Conservation (phyloP, 2,113 vertebrate genomes). For the Phalacrocorax brasilianus region DNA sequence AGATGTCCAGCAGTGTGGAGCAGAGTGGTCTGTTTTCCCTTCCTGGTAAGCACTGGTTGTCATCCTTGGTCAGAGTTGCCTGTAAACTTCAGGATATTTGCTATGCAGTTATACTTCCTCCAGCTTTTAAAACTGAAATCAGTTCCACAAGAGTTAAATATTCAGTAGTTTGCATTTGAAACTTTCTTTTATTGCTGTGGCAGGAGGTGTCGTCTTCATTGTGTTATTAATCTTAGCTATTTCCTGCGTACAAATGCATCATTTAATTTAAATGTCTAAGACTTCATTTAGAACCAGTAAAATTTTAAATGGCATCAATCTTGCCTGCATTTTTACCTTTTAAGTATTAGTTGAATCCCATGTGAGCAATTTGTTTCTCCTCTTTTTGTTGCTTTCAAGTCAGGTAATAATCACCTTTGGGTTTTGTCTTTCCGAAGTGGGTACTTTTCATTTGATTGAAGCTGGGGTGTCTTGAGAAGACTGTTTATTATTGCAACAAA, state of each 20-base stretch:
- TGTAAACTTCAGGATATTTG: background rate
- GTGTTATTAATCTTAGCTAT: background rate
- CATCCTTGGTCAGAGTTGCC: background rate
- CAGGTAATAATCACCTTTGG: background rate
- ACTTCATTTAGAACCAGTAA: background rate
- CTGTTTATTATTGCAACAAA: background rate
- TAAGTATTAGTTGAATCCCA: background rate
- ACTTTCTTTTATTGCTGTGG: background rate
- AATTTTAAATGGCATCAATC: background rate
- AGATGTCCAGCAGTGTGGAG: fast-evolving
- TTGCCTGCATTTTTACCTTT: background rate
- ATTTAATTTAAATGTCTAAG: background rate
- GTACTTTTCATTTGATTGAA: background rate
- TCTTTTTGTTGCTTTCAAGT: background rate
- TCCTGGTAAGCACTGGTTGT: background rate
- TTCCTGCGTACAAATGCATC: background rate
- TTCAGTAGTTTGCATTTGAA: background rate
- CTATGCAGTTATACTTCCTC: background rate
- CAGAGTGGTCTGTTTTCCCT: background rate
- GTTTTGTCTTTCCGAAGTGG: background rate
- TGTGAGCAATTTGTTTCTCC: background rate
- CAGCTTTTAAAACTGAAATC: background rate
- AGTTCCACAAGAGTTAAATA: background rate
- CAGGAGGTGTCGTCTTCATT: background rate
- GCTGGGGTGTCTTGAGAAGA: background rate